Percentiles rank a stretch among this genome's conserved stretches.
Evolutionary conservation across 1,140 invertebrate species (phyloP).

Genomic region (Planococcus citri): DNA sequence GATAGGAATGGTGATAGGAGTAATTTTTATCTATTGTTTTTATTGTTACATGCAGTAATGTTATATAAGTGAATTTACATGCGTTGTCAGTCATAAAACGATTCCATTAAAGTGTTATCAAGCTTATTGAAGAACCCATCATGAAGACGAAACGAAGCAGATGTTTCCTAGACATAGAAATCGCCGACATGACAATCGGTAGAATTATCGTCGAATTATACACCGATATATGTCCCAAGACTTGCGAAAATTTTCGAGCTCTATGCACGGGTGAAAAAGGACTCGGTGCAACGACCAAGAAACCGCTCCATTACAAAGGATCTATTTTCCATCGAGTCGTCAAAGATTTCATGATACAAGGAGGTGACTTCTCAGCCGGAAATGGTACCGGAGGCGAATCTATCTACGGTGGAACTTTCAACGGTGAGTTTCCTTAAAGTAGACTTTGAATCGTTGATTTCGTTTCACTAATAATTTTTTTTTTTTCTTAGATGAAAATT

Average conservation of each 20-base stretch:
- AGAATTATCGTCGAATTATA: constrained; percentile 90
- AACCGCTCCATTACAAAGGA: constrained; percentile 54
- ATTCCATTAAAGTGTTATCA: too few relatives aligned
- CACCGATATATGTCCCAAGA: constrained; percentile 82
- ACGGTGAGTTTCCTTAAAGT: constrained; percentile 43
- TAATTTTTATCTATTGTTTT: too few relatives aligned
- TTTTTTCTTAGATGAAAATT: constrained; percentile 71
- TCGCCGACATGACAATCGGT: constrained; percentile 74
- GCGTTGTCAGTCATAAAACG: too few relatives aligned
- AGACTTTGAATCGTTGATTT: too few relatives aligned
- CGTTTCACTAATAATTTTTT: too few relatives aligned
- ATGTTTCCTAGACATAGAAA: constrained; percentile 84
- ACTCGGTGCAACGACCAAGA: constrained; percentile 54
- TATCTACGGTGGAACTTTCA: constrained; percentile 79
- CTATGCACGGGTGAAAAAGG: constrained; percentile 84
- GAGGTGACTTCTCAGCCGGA: constrained; percentile 73
- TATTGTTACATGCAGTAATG: too few relatives aligned
- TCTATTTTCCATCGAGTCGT: constrained; percentile 82
- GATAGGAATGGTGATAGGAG: too few relatives aligned
- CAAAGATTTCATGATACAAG: constrained; percentile 85
- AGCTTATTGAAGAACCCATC: neutral
- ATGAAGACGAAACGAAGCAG: constrained; percentile 40
- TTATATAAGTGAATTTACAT: too few relatives aligned
- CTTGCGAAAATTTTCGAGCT: constrained; percentile 84
- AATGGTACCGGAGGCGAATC: constrained; percentile 86